Percentiles rank a stretch among this genome's conserved stretches.
These are phyloP conservation scores for Ciconia maguari DNA, from an alignment of 2,113 vertebrate genomes.

Conservation along the genomic window DNA sequence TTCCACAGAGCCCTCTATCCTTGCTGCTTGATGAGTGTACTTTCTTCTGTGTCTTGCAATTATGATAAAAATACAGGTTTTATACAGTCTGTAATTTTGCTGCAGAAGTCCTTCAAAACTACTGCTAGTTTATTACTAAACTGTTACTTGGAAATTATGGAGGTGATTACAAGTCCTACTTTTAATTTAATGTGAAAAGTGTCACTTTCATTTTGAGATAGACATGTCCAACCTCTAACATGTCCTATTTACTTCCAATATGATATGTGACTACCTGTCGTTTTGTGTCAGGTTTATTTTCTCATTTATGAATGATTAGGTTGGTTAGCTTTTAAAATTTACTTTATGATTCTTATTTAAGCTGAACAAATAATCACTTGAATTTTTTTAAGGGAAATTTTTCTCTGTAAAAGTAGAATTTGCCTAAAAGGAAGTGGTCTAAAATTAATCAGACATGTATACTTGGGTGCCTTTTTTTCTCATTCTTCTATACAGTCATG, in stretches of 20 bases:
- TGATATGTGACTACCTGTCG: background rate
- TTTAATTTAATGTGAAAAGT: background rate
- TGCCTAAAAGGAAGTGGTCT: accelerated
- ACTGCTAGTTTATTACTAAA: background rate
- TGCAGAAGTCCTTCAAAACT: background rate
- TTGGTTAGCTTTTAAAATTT: background rate
- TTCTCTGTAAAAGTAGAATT: background rate
- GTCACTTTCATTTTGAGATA: background rate
- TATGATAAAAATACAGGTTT: background rate
- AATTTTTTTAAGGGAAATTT: background rate
- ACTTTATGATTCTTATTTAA: background rate
- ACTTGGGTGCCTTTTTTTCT: background rate
- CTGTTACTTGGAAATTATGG: background rate
- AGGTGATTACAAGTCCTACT: background rate
- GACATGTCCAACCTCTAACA: background rate
- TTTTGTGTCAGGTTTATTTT: background rate
- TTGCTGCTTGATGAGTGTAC: background rate
- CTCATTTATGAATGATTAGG: background rate
- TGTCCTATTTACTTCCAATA: background rate
- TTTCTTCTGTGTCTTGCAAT: background rate
- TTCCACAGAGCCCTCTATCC: background rate
- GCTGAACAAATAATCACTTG: background rate
- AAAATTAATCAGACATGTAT: background rate
- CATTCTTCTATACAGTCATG: background rate
- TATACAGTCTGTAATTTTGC: background rate